Evolutionary conservation across 2,888 invertebrate genomes (phyloP), one percentile per base, ranked within the genome.

Genomic region (Aphodius granarius): DNA sequence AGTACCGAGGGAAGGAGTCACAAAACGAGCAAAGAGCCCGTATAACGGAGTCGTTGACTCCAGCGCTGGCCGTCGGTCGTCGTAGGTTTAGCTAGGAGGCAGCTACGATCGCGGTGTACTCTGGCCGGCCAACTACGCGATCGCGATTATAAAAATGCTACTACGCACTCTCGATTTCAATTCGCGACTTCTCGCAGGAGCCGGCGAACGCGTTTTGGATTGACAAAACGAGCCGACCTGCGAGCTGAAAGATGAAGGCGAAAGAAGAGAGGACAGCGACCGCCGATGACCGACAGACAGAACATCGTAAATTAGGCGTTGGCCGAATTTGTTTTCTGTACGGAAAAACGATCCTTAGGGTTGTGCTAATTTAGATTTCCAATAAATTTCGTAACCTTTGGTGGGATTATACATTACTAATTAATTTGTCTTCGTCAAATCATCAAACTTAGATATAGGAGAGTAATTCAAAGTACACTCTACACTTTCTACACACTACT

Each of bases 161-260:
- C 82, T 81, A 43, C 43, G 82, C 83, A 86, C 86, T 86, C 84
- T 86, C 85, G 83, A 81, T 86, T 86, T 86, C 86, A 81, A 83
- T 83, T 83, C 81, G 82, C 83, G 83, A 43, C 1, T 43, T 6
- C 43, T 43, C 82, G 3, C 13, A 43, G 43, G 43, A 43, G 1
- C 9, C 6, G 9, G 43, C 43, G 43, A 43, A 43, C 43, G 43
- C 43, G 43, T 43, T 43, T 43, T 13, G 43, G 43, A 43, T 13
- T 6, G 43, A 3, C 43, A 43, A 43, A 43, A 43, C 43, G 13
- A 43, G 43, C 43, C 43, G 43, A 83, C 84, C 83, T 83, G 84
- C 80, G 81, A 83, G 82, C 82, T 83, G 83, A 83, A 84, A 83
- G 84, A 85, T 84, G 83, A 86, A 86, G 86, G 85, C 85, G 86